Base-by-base conservation (phyloP, 2,797 vertebrate species). In the Sebastolobus alascanus region DNA sequence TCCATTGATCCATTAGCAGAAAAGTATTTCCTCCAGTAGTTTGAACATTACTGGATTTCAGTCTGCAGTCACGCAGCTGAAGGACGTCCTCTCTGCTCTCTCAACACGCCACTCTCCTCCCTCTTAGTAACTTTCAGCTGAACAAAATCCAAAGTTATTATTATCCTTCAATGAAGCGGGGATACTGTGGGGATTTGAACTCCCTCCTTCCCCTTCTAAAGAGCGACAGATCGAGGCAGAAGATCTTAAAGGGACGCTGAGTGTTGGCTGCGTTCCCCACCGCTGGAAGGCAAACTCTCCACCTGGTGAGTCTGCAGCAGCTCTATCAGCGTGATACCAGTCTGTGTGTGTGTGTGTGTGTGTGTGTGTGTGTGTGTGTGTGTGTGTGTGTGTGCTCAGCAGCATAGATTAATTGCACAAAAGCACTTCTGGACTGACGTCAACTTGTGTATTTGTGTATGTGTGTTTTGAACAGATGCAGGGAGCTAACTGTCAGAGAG, bases 351-450 rank as follows among this genome's bases (percentile, higher is more conserved):
- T 35, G 37, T 63, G 46, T 63, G 11, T 65, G 71, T 14, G 43
- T 55, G 22, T 59, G 29, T 65, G 55, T 29, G 37, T 31, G 37
- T 25, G 29, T 18, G 46, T 55, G 38, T 52, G 33, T 50, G 40
- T 38, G 38, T 64, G 52, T 65, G 43, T 61, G 46, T 52, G 33
- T 67, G 68, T 16, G 56, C 43, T 50, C 16, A 5, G 54, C 35
- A 40, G 55, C 22, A 66, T 33, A 43, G 80, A 90, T 91, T 91
- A 85, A 90, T 92, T 82, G 75, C 76, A 89, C 79, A 85, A 89
- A 91, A 77, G 76, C 85, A 71, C 73, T 73, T 50, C 66, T 87
- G 88, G 78, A 80, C 46, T 60, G 75, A 67, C 76, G 75, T 86
- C 82, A 83, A 77, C 83, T 73, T 80, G 84, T 87, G 85, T 89